These are phyloP conservation scores for Danio jaintianensis DNA, from an alignment of 2,797 vertebrate genomes.

Conservation along the genomic window DNA sequence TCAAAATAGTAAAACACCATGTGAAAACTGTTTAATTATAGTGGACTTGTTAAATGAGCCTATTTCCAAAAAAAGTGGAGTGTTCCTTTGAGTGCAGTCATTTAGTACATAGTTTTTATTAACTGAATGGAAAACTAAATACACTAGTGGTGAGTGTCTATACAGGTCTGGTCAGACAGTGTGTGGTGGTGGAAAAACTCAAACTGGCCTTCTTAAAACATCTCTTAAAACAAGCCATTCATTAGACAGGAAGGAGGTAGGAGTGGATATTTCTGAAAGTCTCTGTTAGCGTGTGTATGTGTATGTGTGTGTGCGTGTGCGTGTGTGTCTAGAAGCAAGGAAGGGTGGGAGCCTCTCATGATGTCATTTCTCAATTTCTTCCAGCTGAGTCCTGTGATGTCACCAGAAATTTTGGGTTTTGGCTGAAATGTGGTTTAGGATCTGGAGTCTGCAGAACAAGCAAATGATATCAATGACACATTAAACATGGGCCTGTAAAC, in stretches of 20 bases:
- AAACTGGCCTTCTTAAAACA: slow-evolving; percentile 69
- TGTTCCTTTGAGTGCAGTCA: background rate
- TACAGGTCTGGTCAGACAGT: slow-evolving; percentile 51
- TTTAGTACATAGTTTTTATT: background rate
- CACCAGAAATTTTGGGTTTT: slow-evolving; percentile 32
- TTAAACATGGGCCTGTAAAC: slow-evolving; percentile 16
- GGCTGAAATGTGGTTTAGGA: slow-evolving; percentile 31
- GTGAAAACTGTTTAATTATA: too few relatives aligned
- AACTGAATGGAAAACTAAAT: slow-evolving; percentile 22
- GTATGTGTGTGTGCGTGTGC: slow-evolving; percentile 41
- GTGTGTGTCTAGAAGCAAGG: too few relatives aligned
- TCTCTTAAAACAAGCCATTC: slow-evolving; percentile 74
- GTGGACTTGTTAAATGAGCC: too few relatives aligned
- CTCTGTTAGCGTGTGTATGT: slow-evolving; percentile 2
- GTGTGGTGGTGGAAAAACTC: slow-evolving; percentile 71
- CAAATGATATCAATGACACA: background rate
- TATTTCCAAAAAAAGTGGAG: too few relatives aligned
- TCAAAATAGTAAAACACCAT: too few relatives aligned
- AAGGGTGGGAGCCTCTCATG: slow-evolving; percentile 56
- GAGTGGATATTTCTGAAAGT: slow-evolving; percentile 55
- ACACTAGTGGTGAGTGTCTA: slow-evolving; percentile 44
- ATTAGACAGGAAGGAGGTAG: slow-evolving; percentile 67
- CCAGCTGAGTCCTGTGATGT: slow-evolving; percentile 59
- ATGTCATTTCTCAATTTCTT: slow-evolving; percentile 57
- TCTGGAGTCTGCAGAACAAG: slow-evolving; percentile 23